A percentile compares a stretch with the other conserved stretches of the same genome.
Evolutionary conservation across 2,888 invertebrate species (phyloP).

Genomic region (Aphidius colemani): DNA sequence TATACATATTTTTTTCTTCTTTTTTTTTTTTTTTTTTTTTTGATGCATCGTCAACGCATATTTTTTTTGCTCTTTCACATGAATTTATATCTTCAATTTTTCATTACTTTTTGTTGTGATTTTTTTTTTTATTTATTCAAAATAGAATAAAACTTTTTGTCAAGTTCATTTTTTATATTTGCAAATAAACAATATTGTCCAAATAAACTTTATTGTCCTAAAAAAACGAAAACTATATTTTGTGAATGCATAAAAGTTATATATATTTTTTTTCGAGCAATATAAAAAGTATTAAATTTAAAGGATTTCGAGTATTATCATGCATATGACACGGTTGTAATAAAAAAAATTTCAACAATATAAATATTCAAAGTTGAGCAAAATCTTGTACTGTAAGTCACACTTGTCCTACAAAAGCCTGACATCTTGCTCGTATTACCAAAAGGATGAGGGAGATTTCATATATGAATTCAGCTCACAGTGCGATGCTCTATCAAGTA

Average conservation of each 20-base stretch:
- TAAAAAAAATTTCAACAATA: constrained; percentile 7
- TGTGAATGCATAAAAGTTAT: too few relatives aligned
- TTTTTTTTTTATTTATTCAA: background rate
- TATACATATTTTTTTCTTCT: constrained; percentile 34
- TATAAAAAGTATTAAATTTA: too few relatives aligned
- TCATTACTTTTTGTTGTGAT: background rate
- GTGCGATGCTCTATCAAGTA: constrained; percentile 46
- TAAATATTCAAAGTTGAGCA: constrained; percentile 3
- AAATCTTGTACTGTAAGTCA: constrained; percentile 16
- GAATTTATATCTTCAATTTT: background rate
- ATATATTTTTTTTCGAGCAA: too few relatives aligned
- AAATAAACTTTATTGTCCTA: too few relatives aligned
- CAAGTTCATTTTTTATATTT: background rate
- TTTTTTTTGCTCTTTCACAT: background rate
- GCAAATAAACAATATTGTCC: too few relatives aligned
- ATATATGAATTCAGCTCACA: constrained; percentile 34
- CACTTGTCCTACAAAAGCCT: constrained; percentile 16
- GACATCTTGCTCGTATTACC: constrained; percentile 11
- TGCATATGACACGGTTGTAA: too few relatives aligned
- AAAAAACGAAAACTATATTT: too few relatives aligned
- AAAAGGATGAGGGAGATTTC: constrained; percentile 32
- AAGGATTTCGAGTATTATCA: too few relatives aligned
- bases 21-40: constrained; percentile 19
- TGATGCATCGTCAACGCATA: constrained; percentile 25
- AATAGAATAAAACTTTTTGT: constrained; percentile 4